phyloP scores from a whole-genome alignment of 2,797 vertebrate genomes.

The Artibeus lituratus region DNA sequence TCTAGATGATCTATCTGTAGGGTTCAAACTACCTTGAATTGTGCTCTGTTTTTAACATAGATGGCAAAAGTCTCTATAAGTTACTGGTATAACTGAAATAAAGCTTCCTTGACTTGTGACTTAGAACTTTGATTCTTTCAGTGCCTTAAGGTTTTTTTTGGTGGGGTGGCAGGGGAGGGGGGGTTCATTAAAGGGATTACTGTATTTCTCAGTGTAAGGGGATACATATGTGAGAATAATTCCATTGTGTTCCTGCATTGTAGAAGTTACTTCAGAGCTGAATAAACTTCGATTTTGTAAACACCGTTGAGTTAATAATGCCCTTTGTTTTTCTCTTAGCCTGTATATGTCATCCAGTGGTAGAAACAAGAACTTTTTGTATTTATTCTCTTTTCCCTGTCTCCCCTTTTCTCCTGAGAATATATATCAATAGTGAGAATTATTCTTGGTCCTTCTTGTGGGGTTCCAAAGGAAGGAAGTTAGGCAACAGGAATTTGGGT shows the following conservation, averaged over 20 bases:
- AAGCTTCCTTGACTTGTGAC: slow-evolving; percentile 12
- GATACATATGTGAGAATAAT: neutral
- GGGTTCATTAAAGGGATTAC: neutral
- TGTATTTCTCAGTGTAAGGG: neutral
- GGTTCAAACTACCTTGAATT: neutral
- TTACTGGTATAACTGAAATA: neutral
- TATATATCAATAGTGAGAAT: neutral
- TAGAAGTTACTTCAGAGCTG: neutral
- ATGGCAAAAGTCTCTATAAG: neutral
- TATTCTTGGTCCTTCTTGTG: neutral
- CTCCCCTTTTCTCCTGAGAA: neutral
- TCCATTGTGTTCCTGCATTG: neutral
- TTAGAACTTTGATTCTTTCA: neutral
- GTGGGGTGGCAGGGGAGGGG: too few relatives aligned
- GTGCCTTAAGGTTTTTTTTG: neutral
- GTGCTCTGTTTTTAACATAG: neutral
- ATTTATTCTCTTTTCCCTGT: neutral
- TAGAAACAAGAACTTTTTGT: neutral
- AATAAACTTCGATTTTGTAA: neutral
- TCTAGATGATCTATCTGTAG: neutral
- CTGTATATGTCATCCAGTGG: neutral
- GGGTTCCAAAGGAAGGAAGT: slow-evolving; percentile 12
- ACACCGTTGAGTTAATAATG: slow-evolving; percentile 24
- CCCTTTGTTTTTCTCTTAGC: neutral
- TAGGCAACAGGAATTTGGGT: neutral